Percentiles rank a stretch among this genome's conserved stretches.
These are phyloP conservation scores for Drosophila flavopinicola DNA, from an alignment of 2,888 invertebrate species.

Conservation along the genomic window DNA sequence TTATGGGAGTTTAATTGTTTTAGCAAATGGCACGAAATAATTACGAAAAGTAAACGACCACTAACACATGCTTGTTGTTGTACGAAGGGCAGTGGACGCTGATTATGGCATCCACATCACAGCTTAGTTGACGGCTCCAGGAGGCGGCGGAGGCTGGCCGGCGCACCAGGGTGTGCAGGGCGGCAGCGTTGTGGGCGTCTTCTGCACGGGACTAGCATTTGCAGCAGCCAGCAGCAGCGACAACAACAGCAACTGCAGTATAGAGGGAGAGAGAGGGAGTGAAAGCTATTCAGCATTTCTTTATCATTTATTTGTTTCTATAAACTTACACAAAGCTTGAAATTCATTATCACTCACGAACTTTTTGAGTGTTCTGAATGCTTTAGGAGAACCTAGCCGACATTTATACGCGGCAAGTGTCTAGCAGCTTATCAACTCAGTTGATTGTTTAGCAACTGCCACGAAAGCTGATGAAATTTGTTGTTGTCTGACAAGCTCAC, in stretches of 20 bases:
- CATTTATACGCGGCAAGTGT: slow-evolving; percentile 25
- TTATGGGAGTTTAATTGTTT: slow-evolving; percentile 66
- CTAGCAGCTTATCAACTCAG: slow-evolving; percentile 1
- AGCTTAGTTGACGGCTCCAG: slow-evolving; percentile 52
- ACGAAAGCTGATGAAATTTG: too few relatives aligned
- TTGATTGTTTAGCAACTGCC: slow-evolving; percentile 10
- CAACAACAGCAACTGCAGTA: slow-evolving; percentile 44
- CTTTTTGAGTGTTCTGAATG: neutral
- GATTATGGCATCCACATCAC: slow-evolving; percentile 12
- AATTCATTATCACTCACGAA: slow-evolving; percentile 23
- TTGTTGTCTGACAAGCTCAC: too few relatives aligned
- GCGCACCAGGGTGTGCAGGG: slow-evolving; percentile 66
- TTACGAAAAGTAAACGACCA: slow-evolving; percentile 34
- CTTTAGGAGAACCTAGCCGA: neutral
- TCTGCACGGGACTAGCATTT: slow-evolving; percentile 5
- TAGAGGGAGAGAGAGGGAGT: neutral
- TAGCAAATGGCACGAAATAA: slow-evolving; percentile 56
- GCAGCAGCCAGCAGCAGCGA: slow-evolving; percentile 40
- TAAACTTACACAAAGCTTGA: slow-evolving; percentile 49
- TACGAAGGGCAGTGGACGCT: neutral
- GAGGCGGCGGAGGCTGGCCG: slow-evolving; percentile 53
- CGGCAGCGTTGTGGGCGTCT: slow-evolving; percentile 1
- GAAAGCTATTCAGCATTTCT: neutral
- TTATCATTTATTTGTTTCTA: neutral
- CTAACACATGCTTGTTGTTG: slow-evolving; percentile 1